These are phyloP conservation scores for Orientallactaga bullata DNA, from an alignment of 2,113 vertebrate species.

Conservation along the genomic window DNA sequence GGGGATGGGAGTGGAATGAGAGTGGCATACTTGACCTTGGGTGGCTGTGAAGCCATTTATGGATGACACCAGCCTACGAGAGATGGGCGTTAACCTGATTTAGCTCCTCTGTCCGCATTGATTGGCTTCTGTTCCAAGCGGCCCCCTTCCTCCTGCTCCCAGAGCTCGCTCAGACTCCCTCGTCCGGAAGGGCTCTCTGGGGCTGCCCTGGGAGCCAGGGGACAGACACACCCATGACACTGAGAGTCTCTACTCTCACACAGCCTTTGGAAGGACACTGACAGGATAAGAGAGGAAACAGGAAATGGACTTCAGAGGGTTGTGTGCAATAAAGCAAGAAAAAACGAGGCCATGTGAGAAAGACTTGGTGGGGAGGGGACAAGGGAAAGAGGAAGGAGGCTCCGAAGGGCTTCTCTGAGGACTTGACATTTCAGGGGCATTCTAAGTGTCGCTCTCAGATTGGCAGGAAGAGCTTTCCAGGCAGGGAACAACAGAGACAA, in stretches of 20 bases:
- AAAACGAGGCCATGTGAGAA: not conserved
- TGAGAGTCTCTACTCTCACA: not conserved
- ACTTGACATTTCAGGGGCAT: not conserved
- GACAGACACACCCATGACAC: not conserved
- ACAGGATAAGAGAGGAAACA: not conserved
- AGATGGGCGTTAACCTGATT: slow-evolving; percentile 67
- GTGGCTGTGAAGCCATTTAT: slow-evolving; percentile 52
- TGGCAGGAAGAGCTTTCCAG: not conserved
- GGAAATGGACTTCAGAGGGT: not conserved
- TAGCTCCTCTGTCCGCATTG: slow-evolving; percentile 42
- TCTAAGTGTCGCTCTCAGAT: not conserved
- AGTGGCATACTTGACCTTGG: slow-evolving; percentile 38
- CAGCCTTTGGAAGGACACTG: not conserved
- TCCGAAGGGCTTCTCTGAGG: not conserved
- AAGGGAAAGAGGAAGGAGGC: not conserved
- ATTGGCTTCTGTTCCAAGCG: slow-evolving; percentile 32
- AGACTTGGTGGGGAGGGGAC: not conserved
- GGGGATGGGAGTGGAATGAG: not conserved
- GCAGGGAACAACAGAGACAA: not conserved
- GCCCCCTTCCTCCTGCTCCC: not conserved
- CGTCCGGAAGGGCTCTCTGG: not conserved
- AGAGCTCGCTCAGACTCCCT: not conserved
- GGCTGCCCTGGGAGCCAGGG: not conserved
- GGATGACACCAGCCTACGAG: not conserved
- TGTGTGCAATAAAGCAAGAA: slow-evolving; percentile 35